phyloP scores from a whole-genome alignment of 30 jellyfish, hydroid and myxozoan species.

The Aurelia sp. region DNA sequence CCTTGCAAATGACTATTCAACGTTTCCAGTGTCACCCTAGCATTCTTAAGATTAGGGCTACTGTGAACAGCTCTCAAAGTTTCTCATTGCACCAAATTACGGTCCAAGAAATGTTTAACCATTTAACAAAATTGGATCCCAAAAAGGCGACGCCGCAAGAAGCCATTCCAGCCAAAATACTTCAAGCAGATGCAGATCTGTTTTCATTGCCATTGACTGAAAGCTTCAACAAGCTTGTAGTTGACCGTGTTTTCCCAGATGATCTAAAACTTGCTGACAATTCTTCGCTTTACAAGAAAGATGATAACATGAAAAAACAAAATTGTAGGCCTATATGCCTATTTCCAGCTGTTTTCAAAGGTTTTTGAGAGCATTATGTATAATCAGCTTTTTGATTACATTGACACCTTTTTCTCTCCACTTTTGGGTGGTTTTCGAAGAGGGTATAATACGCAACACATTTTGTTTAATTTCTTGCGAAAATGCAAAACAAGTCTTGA shows the following conservation, averaged over 20 bases:
- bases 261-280: too few species aligned
- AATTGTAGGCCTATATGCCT: too few species aligned
- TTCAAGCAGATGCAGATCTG: constrained; percentile 40
- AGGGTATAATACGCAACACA: too few species aligned
- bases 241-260: constrained; percentile 2
- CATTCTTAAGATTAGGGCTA: constrained; percentile 3
- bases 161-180: constrained; percentile 32
- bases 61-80: constrained; percentile 33
- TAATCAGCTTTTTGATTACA: too few species aligned
- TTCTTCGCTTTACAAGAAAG: constrained; percentile 22
- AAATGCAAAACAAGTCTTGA: too few species aligned
- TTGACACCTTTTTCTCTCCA: too few species aligned
- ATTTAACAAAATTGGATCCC: constrained; percentile 9
- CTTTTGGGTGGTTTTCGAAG: too few species aligned
- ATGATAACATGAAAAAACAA: constrained; percentile 21
- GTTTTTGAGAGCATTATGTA: too few species aligned
- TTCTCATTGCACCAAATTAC: constrained; percentile 25
- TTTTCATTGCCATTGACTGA: constrained; percentile 9
- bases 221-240: background rate
- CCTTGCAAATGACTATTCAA: constrained; percentile 18
- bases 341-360: too few species aligned
- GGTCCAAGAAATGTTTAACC: constrained; percentile 26
- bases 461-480: too few species aligned
- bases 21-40: constrained; percentile 12
- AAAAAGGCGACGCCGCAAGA: constrained; percentile 35